phyloP scores from a whole-genome alignment of 2,797 vertebrate species.

The Premnoplex brunnescens region DNA sequence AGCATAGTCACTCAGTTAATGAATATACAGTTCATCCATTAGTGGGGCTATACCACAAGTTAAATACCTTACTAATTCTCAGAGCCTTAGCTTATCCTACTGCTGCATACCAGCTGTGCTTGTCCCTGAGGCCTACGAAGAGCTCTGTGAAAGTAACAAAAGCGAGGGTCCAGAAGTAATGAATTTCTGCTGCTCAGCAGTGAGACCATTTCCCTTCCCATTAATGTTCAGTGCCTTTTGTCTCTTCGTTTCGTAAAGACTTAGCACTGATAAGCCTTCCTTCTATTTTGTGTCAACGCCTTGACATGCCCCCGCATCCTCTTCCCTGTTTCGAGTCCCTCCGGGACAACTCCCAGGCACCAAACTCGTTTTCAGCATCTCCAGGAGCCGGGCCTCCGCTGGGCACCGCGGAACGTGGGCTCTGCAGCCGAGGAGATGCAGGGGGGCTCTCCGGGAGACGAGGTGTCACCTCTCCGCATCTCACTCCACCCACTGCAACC shows the following conservation, averaged over 20 bases:
- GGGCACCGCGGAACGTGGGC: fast-evolving
- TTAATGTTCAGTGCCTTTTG: not conserved
- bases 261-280: not conserved
- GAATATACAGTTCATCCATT: not conserved
- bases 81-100: not conserved
- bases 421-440: not conserved
- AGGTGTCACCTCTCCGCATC: fast-evolving
- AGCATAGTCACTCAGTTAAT: not conserved
- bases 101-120: not conserved
- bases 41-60: not conserved
- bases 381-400: too few relatives aligned
- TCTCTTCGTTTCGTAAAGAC: not conserved
- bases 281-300: not conserved
- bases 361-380: not conserved
- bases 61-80: not conserved
- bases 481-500: not conserved
- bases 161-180: not conserved
- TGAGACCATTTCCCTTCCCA: not conserved
- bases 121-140: fast-evolving
- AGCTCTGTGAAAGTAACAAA: fast-evolving
- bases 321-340: not conserved
- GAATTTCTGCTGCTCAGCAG: not conserved
- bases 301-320: fast-evolving
- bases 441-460: fast-evolving
- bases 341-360: not conserved